A percentile compares a stretch with the other conserved stretches of the same genome.
Conservation (phyloP, 37 sponge, comb jelly and placozoan genomes). For the Haliclona indistincta region DNA sequence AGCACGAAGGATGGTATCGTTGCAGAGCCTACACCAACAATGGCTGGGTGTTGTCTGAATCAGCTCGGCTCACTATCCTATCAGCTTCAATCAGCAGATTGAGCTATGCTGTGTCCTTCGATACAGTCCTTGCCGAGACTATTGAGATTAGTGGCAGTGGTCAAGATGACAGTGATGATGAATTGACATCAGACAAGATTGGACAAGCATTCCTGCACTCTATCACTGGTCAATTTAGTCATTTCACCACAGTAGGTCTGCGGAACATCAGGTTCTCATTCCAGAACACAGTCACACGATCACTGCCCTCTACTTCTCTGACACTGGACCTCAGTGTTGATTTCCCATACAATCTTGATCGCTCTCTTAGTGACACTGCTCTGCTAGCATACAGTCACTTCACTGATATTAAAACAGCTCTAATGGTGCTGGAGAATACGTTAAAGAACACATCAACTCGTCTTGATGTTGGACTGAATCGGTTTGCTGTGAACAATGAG, state of each 20-base stretch:
- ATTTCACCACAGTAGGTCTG: not conserved
- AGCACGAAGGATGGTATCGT: conserved; percentile 41
- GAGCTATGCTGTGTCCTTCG: not conserved
- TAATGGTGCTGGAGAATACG: not conserved
- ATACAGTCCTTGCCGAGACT: not conserved
- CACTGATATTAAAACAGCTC: not conserved
- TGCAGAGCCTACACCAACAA: conserved; percentile 19
- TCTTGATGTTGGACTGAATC: too few relatives aligned
- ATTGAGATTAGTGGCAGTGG: not conserved
- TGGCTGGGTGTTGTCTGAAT: conserved; percentile 4
- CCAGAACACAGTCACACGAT: not conserved
- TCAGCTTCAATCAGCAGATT: conserved; percentile 10
- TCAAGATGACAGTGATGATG: not conserved
- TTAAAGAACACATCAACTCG: too few relatives aligned
- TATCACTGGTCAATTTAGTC: not conserved
- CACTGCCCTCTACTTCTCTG: too few relatives aligned
- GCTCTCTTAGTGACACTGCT: not conserved
- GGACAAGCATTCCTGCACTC: too few relatives aligned
- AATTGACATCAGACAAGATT: not conserved
- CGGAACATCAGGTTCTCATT: not conserved
- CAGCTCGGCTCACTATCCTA: conserved; percentile 27
- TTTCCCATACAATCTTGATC: not conserved
- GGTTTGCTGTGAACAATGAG: too few relatives aligned
- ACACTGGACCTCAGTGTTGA: not conserved
- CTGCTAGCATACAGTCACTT: not conserved